Percentiles rank a stretch among this genome's conserved stretches.
These are phyloP conservation scores for Mantis religiosa DNA, from an alignment of 2,888 invertebrate species.

Conservation along the genomic window DNA sequence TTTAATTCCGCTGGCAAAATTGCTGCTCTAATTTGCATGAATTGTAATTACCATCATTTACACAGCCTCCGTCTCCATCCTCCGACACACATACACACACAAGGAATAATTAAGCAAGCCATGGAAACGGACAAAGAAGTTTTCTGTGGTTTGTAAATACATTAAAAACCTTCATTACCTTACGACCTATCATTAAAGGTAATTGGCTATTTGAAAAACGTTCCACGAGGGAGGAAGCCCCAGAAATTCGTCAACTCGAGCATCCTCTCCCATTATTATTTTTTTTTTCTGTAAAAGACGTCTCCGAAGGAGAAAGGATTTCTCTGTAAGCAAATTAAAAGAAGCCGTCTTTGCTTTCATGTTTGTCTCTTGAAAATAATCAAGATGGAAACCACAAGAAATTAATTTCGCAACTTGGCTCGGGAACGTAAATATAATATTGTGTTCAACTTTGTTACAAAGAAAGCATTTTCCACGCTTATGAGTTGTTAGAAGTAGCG, in stretches of 20 bases:
- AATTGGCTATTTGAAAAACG: not conserved
- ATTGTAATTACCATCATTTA: not conserved
- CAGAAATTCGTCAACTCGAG: constrained; percentile 4
- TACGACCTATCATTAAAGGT: not conserved
- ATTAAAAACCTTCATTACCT: constrained; percentile 20
- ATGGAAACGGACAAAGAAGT: constrained; percentile 19
- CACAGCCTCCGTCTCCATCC: not conserved
- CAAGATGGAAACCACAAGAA: not conserved
- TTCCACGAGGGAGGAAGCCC: not conserved
- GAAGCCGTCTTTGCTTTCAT: not conserved
- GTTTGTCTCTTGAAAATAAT: not conserved
- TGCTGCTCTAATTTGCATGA: not conserved
- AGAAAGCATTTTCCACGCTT: not conserved
- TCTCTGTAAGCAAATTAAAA: not conserved
- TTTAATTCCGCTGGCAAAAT: not conserved
- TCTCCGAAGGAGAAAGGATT: not conserved
- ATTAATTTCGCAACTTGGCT: not conserved
- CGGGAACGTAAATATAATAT: not conserved
- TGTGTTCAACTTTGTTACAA: not conserved
- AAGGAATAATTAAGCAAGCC: constrained; percentile 11
- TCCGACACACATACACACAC: not conserved
- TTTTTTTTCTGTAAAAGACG: not conserved
- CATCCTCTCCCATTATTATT: not conserved
- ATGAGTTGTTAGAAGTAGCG: not conserved
- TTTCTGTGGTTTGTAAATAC: constrained; percentile 24